Evolutionary conservation across 2,113 vertebrate genomes (phyloP), one percentile per base, ranked within the genome.

Genomic region (Cyphomyrus plagiostoma): DNA sequence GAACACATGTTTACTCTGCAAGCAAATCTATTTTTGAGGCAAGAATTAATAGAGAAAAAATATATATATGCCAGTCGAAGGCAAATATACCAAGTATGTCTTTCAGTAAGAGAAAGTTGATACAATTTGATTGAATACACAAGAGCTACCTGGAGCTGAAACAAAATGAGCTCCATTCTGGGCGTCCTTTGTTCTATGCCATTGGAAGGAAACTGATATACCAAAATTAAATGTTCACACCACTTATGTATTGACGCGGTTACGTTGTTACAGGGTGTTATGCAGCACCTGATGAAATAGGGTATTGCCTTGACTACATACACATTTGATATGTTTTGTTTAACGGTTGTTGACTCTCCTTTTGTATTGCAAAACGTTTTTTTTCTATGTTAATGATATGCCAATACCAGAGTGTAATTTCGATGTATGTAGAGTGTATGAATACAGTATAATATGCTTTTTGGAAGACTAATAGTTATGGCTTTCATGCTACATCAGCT

Each of bases 81-180:
- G 35, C 30, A 84, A 77, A 89, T 45, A 83, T 89, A 39, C 21
- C 39, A 19, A 53, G 74, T 50, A 53, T 9, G 39, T 46, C 39
- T 88, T 23, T 66, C 26, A 82, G 45, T 80, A 42, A 42, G 74
- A 17, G 35, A 80, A 17, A 80, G 74, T 42, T 80, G 74, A 80
- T 80, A 30, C 17, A 30, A 45, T 49, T 88, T 74, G 88, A 88
- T n/a, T 74, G 39, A 88, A 88, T 88, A 88, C 21, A 88, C n/a
- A 88, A 88, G 46, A 77, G 52, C 45, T 46, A 88, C 48, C n/a
- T 88, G 26, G 62, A n/a, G 19, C 66, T 15, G 11, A 39, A 77
- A 77, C 42, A 30, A 42, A 19, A 62, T 19, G 46, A 46, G 30
- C 35, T 39, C 70, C 30, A 39, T 35, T 80, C 39, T 80, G 4